Base-by-base conservation (phyloP, 2,797 vertebrate species). In the Triplophysa bombifrons region DNA sequence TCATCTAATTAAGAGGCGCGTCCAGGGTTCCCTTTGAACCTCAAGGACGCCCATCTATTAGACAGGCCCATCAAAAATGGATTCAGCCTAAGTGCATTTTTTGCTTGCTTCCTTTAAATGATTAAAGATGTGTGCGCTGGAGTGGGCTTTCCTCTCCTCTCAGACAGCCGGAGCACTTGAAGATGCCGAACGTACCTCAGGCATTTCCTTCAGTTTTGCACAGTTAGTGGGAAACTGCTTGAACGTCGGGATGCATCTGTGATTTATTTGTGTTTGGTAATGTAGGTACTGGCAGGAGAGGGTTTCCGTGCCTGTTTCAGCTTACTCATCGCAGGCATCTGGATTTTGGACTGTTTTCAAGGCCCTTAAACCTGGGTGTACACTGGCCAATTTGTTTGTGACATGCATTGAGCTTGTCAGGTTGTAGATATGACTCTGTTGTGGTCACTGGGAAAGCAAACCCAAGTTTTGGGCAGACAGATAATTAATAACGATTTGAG, bases 21-120 rank as follows among this genome's bases (percentile, higher is more conserved):
- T 91, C 92, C 91, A 88, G 89, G 88, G 86, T 91, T 93, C 87
- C 89, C 94, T 95, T 95, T 95, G 94, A 96, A 95, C 95, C 95
- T 95, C 94, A 96, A 96, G 95, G 94, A 95, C 94, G 94, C 91
- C 88, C 90, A 92, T 93, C 94, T 94, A 93, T 96, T 95, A 96
- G 91, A 82, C 78, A 71, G 89, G 89, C 93, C 92, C 93, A 94
- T 94, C 92, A 95, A 93, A 95, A 93, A 94, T 93, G 93, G 92
- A 95, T 95, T 95, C 93, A 93, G 93, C 90, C 91, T 91, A 91
- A 88, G 90, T 92, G 92, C 92, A 91, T 94, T 93, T 22, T 93
- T 93, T 93, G 91, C 89, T 93, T 93, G 93, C 92, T 93, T 92
- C 82, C 93, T 93, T 92, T 89, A 92, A 94, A 93, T 94, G 91